Conservation (phyloP, 2,888 invertebrate species). For the Metalampra italica region DNA sequence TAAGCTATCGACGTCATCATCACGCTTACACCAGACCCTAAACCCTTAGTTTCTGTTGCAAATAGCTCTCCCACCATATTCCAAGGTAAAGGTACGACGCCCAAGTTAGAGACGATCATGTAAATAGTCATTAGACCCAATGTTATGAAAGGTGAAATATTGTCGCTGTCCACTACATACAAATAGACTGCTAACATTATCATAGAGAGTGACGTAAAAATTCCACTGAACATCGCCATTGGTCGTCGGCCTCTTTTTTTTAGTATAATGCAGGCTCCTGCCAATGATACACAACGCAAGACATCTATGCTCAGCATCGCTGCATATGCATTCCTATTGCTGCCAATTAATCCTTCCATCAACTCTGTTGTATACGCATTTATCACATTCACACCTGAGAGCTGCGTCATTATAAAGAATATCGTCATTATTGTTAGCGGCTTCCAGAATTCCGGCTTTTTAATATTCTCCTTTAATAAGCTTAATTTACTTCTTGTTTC, state of each 20-base stretch:
- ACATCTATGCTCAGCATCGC: conserved; percentile 83
- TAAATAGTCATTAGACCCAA: conserved; percentile 77
- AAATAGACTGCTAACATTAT: conserved; percentile 71
- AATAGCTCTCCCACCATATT: conserved; percentile 87
- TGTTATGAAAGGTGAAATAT: conserved; percentile 53
- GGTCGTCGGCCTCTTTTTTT: conserved; percentile 80
- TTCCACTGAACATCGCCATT: conserved; percentile 80
- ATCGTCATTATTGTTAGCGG: conserved; percentile 80
- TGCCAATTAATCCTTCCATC: conserved; percentile 79
- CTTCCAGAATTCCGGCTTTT: conserved; percentile 78
- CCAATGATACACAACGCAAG: conserved; percentile 79
- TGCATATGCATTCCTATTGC: conserved; percentile 71
- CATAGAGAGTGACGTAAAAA: conserved; percentile 79
- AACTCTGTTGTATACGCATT: conserved; percentile 84
- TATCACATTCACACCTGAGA: conserved; percentile 84
- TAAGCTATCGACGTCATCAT: conserved; percentile 82
- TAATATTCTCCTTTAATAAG: conserved; percentile 56
- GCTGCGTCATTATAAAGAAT: conserved; percentile 82
- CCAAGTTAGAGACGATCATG: conserved; percentile 78
- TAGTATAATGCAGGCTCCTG: conserved; percentile 79
- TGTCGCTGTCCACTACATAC: conserved; percentile 47
- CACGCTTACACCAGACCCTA: conserved; percentile 84
- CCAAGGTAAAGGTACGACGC: conserved; percentile 84
- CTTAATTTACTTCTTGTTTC: conserved; percentile 47
- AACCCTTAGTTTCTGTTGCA: conserved; percentile 80